phyloP scores from a whole-genome alignment of 2,797 vertebrate genomes.

The Capromys pilorides region DNA sequence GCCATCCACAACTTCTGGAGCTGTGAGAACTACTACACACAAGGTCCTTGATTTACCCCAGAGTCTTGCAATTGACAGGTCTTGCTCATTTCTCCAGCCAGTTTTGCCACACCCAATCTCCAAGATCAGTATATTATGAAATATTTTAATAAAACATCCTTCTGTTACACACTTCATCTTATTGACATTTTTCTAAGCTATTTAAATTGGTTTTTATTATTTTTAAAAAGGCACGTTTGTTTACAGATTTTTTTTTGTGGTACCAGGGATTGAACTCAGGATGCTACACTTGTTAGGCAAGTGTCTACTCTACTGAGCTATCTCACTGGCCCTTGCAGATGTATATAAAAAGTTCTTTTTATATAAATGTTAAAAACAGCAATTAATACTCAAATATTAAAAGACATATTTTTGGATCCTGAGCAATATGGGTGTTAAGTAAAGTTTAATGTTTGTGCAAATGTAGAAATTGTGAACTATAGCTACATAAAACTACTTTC shows the following conservation, averaged over 20 bases:
- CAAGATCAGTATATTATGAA: not conserved
- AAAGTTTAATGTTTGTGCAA: not conserved
- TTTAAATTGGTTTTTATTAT: not conserved
- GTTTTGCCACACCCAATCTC: not conserved
- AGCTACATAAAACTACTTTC: not conserved
- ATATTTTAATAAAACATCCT: not conserved
- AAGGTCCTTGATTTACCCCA: not conserved
- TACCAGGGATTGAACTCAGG: too few relatives aligned
- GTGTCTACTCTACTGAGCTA: too few relatives aligned
- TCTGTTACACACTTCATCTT: not conserved
- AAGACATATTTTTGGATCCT: not conserved
- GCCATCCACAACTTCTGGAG: not conserved
- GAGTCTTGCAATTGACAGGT: not conserved
- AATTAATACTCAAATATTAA: not conserved
- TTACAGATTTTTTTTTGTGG: too few relatives aligned
- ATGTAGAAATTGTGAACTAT: not conserved
- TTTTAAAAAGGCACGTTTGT: not conserved
- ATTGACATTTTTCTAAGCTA: not conserved
- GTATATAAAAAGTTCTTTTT: not conserved
- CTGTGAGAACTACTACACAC: not conserved
- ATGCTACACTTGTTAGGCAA: too few relatives aligned
- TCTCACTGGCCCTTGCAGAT: not conserved
- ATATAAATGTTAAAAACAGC: not conserved
- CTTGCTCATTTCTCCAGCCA: not conserved
- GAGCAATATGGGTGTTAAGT: not conserved